Conservation (phyloP, 2,888 invertebrate species). For the Horisme vitalbata region DNA sequence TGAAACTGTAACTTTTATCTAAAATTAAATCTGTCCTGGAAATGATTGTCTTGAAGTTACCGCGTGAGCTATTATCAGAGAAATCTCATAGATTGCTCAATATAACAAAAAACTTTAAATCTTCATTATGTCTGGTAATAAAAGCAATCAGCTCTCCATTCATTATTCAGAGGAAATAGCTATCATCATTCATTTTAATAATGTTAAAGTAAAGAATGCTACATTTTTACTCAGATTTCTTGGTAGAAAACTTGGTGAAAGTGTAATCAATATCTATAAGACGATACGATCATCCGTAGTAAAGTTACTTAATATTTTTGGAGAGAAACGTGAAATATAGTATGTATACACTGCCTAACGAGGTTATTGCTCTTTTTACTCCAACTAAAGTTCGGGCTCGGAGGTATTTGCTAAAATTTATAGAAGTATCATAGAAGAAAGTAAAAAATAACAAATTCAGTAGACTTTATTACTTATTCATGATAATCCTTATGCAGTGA, state of each 20-base stretch:
- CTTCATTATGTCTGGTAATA: conserved; percentile 18
- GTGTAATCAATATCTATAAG: conserved; percentile 52
- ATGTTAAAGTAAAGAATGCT: conserved; percentile 32
- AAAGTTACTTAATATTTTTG: conserved; percentile 5
- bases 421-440: too few relatives aligned
- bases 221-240: conserved; percentile 37
- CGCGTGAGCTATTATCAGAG: background rate
- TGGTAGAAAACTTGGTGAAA: conserved; percentile 54
- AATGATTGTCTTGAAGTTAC: background rate
- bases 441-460: conserved; percentile 4
- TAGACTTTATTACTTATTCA: conserved; percentile 44
- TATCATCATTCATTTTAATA: conserved; percentile 56
- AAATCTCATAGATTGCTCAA: conserved; percentile 19
- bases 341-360: conserved; percentile 19
- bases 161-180: conserved; percentile 45
- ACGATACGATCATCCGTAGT: conserved; percentile 38
- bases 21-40: conserved; percentile 6
- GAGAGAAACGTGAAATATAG: conserved; percentile 23
- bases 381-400: conserved; percentile 11
- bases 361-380: conserved; percentile 25
- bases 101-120: conserved; percentile 24
- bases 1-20: conserved; percentile 12
- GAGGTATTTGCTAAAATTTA: background rate
- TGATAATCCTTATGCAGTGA: conserved; percentile 45
- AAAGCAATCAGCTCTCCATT: conserved; percentile 29